A percentile compares a stretch with the other conserved stretches of the same genome.
phyloP scores from a whole-genome alignment of 2,888 invertebrate genomes.

The Microplitis manilae region DNA sequence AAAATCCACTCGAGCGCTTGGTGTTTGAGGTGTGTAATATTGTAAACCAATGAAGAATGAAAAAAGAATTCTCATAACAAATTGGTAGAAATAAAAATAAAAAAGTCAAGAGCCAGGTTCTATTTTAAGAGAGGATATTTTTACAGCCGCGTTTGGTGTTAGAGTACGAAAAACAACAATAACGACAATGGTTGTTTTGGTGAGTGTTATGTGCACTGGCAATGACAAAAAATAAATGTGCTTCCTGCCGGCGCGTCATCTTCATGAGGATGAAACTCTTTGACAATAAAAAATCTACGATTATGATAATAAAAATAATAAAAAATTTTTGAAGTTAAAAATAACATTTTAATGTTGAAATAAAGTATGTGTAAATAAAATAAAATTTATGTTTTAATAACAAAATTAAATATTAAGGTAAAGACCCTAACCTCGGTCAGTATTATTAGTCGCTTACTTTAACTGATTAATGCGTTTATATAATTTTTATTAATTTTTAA shows the following conservation, averaged over 20 bases:
- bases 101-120: slow-evolving; percentile 35
- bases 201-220: slow-evolving; percentile 10
- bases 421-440: no score
- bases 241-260: slow-evolving; percentile 26
- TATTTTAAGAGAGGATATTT: slow-evolving; percentile 64
- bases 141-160: slow-evolving; percentile 61
- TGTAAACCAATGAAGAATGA: slow-evolving; percentile 13
- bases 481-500: no score
- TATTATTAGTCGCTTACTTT: no score
- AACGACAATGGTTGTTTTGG: slow-evolving; percentile 26
- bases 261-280: slow-evolving; percentile 27
- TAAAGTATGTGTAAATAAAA: no score
- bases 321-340: background rate
- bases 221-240: slow-evolving; percentile 23
- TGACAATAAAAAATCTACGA: slow-evolving; percentile 8
- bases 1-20: no score
- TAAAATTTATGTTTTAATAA: no score
- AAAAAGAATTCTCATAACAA: slow-evolving; percentile 15
- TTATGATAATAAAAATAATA: background rate
- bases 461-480: no score
- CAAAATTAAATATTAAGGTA: no score
- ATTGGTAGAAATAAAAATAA: background rate
- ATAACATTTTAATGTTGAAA: background rate
- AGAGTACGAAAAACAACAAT: slow-evolving; percentile 38
- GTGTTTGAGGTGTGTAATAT: background rate